phyloP scores from a whole-genome alignment of 2,113 vertebrate species.

The Elgaria multicarinata region DNA sequence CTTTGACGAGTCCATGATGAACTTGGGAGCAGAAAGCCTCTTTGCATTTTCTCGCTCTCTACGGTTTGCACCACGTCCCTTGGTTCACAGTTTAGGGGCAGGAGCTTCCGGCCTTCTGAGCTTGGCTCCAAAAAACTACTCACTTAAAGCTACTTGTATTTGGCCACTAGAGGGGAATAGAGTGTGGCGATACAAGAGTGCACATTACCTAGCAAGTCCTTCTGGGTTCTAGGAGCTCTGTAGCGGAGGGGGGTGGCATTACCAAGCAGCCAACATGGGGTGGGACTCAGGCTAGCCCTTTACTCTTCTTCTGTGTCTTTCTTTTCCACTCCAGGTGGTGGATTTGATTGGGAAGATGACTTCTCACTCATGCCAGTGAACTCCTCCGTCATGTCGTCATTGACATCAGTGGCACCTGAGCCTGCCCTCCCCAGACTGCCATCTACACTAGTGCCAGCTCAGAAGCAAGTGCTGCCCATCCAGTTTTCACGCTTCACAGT shows the following conservation, averaged over 20 bases:
- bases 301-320: neutral
- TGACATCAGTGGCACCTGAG: neutral
- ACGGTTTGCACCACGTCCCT: neutral
- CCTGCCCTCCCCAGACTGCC: slow-evolving; percentile 44
- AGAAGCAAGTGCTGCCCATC: slow-evolving; percentile 72
- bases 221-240: neutral
- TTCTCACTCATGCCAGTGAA: slow-evolving; percentile 76
- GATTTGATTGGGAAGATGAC: slow-evolving; percentile 79
- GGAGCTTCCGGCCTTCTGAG: neutral
- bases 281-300: neutral
- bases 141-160: neutral
- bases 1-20: neutral
- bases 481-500: slow-evolving; percentile 91
- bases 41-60: neutral
- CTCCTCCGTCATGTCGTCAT: slow-evolving; percentile 68
- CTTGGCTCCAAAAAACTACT: neutral
- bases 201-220: neutral
- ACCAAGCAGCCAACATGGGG: no score
- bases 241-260: neutral
- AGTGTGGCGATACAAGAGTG: neutral
- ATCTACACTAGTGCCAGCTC: slow-evolving; percentile 37
- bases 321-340: slow-evolving; percentile 70
- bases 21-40: neutral
- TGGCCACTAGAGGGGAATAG: slow-evolving; percentile 2
- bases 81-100: neutral